phyloP scores from a whole-genome alignment of 2,888 invertebrate genomes.

The Leptura quadrifasciata region DNA sequence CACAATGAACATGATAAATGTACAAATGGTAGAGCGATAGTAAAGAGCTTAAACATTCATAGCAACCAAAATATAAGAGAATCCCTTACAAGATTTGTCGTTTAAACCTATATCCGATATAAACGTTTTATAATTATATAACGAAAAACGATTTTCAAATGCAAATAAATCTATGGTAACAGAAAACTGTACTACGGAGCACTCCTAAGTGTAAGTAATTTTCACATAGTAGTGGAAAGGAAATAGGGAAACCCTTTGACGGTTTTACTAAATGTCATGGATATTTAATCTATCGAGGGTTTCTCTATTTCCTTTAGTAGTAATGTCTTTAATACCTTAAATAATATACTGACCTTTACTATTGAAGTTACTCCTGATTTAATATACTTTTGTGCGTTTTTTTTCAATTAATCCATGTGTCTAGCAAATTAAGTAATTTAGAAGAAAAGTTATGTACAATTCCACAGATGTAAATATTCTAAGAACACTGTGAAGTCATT shows the following conservation, averaged over 20 bases:
- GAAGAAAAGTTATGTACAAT: too few species aligned
- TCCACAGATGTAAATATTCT: too few species aligned
- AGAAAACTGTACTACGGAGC: background rate
- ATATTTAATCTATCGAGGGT: too few species aligned
- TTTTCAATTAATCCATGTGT: too few species aligned
- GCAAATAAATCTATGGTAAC: background rate
- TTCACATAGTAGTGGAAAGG: background rate
- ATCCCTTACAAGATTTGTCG: slow-evolving; percentile 74
- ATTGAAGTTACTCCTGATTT: background rate
- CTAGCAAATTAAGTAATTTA: too few species aligned
- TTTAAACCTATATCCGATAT: background rate
- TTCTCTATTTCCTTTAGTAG: too few species aligned
- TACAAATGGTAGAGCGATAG: slow-evolving; percentile 68
- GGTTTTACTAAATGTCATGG: background rate
- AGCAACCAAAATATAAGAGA: slow-evolving; percentile 75
- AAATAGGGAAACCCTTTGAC: background rate
- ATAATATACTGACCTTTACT: background rate
- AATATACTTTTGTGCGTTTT: background rate
- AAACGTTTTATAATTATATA: background rate
- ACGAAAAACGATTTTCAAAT: background rate
- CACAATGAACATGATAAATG: slow-evolving; percentile 57
- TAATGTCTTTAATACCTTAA: background rate
- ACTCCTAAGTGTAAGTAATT: background rate
- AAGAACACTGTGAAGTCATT: too few species aligned
- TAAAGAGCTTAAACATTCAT: slow-evolving; percentile 70